Evolutionary conservation across 2,113 vertebrate species (phyloP).

Genomic region (Hippopotamus amphibius): DNA sequence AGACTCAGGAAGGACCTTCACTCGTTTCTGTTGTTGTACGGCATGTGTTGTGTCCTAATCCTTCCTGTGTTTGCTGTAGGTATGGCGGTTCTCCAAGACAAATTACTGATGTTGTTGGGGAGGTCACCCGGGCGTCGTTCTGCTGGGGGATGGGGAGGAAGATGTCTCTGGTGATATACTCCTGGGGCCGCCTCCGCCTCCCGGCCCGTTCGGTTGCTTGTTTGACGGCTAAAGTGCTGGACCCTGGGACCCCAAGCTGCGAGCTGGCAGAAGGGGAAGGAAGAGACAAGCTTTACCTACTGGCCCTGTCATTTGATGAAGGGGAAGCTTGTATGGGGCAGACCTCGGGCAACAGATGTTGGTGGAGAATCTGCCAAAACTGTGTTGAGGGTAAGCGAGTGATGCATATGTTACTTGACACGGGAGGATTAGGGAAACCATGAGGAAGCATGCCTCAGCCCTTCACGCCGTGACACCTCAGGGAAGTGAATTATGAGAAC

Average conservation of each 20-base stretch:
- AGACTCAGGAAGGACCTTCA: conserved; percentile 55
- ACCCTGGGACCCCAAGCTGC: conserved; percentile 43
- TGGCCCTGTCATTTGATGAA: conserved; percentile 59
- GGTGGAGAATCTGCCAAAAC: conserved; percentile 63
- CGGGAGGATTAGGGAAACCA: conserved; percentile 61
- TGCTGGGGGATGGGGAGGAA: conserved; percentile 53
- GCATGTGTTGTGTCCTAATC: conserved; percentile 67
- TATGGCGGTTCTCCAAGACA: conserved; percentile 73
- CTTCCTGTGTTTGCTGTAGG: conserved; percentile 82
- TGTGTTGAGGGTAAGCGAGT: background rate
- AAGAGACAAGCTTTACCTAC: conserved; percentile 37
- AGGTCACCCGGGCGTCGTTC: conserved; percentile 48
- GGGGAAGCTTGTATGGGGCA: conserved; percentile 60
- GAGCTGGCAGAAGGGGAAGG: conserved; percentile 64
- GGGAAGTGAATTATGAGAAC: conserved; percentile 67
- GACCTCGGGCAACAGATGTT: conserved; percentile 61
- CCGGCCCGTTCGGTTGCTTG: background rate
- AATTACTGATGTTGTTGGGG: conserved; percentile 69
- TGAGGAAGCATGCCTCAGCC: conserved; percentile 63
- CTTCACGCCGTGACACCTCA: conserved; percentile 54
- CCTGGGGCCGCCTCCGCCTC: background rate
- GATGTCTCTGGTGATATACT: background rate
- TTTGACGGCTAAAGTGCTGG: background rate
- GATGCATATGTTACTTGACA: conserved; percentile 68
- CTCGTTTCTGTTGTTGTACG: conserved; percentile 8